Evolutionary conservation across 2,113 vertebrate species (phyloP).

Genomic region (Xiphophorus maculatus): DNA sequence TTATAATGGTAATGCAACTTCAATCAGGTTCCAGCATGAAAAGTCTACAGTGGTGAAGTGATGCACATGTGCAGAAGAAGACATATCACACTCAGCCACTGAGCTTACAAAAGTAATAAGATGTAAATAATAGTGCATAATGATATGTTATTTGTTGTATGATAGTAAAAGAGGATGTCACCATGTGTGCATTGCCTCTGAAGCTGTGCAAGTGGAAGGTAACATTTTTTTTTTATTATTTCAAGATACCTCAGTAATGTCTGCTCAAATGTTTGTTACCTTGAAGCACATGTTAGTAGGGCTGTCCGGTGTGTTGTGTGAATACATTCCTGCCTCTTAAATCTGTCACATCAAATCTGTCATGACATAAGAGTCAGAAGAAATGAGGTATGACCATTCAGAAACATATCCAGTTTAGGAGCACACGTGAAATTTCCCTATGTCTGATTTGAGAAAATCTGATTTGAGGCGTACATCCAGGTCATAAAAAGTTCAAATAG

Average conservation of each 20-base stretch:
- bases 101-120: neutral
- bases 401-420: neutral
- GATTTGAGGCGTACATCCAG: neutral
- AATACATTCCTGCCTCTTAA: neutral
- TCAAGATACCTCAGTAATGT: neutral
- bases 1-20: too few relatives aligned
- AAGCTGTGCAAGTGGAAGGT: neutral
- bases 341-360: neutral
- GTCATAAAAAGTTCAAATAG: neutral
- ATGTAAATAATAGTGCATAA: too few relatives aligned
- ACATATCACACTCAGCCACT: neutral
- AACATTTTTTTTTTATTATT: too few relatives aligned
- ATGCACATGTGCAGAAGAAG: neutral
- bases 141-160: too few relatives aligned
- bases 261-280: too few relatives aligned
- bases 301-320: neutral
- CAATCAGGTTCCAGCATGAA: neutral
- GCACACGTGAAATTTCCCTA: neutral
- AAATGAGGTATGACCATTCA: neutral
- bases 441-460: neutral
- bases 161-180: neutral
- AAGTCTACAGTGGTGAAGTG: neutral
- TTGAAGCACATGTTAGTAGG: neutral
- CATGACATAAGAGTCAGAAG: neutral
- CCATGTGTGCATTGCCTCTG: neutral